Percentiles rank a stretch among this genome's conserved stretches.
Conservation (phyloP, 1,140 invertebrate genomes). For the Cydia fagiglandana region DNA sequence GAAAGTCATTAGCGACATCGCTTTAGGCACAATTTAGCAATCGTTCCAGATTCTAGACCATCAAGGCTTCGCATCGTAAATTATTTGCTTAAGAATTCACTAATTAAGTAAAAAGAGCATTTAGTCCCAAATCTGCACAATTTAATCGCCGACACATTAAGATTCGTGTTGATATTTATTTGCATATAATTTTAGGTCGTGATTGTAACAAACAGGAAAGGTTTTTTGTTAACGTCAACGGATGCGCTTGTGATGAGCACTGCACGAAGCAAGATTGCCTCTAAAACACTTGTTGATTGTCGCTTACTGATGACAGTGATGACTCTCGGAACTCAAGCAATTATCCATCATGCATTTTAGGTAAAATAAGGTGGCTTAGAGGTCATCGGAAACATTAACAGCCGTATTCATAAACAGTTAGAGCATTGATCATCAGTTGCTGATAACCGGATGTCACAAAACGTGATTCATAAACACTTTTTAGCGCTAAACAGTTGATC, state of each 20-base stretch:
- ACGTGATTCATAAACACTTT: too few species aligned
- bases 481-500: too few species aligned
- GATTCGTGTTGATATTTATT: constrained; percentile 12
- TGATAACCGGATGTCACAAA: too few species aligned
- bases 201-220: constrained; percentile 43
- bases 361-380: constrained; percentile 41
- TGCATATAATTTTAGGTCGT: constrained; percentile 46
- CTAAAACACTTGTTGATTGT: constrained; percentile 56
- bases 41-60: background rate
- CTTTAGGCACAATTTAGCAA: constrained; percentile 24
- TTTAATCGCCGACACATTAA: background rate
- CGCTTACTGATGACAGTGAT: constrained; percentile 55
- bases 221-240: constrained; percentile 45
- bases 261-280: constrained; percentile 49
- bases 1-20: constrained; percentile 29
- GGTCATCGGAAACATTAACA: constrained; percentile 41
- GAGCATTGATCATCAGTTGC: too few species aligned
- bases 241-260: constrained; percentile 44
- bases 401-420: too few species aligned
- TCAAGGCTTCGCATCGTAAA: constrained; percentile 3
- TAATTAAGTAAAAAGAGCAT: background rate
- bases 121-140: background rate
- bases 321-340: constrained; percentile 57
- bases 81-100: constrained; percentile 8
- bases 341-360: constrained; percentile 46